Evolutionary conservation across 2,888 invertebrate genomes (phyloP), one percentile per base, ranked within the genome.

Genomic region (Brassicogethes aeneus): DNA sequence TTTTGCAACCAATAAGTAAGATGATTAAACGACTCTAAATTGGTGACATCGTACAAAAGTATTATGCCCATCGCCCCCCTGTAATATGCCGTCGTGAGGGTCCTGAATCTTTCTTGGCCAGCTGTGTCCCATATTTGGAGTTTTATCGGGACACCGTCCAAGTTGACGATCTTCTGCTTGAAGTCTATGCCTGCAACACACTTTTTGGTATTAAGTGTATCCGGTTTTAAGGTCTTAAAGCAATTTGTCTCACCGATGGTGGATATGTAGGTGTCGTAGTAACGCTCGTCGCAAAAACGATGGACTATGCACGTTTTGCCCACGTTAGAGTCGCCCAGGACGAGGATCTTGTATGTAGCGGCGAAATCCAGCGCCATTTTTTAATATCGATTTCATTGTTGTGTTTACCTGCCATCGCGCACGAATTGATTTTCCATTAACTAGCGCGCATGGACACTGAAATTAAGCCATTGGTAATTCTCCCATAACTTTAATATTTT

Each of bases 261-360:
- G 36, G 88, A 88, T 71, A 89, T 89, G 70, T 89, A 89, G 53
- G 89, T 87, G 66, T 90, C 89, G 70, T 88, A 89, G 70, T 87
- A 90, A 59, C 86, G 77, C 69, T 90, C 89, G 66, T 89, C 89
- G 66, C 89, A 89, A 62, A 88, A 90, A 69, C 89, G 77, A 67
- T 89, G 89, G 57, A 89, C 88, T 56, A 90, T 85, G 70, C 89
- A 90, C 45, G 89, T 89, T 74, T 90, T 90, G 13, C 89, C 89
- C 47, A 90, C 89, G 72, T 89, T 89, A 39, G 88, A 88, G 72
- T 90, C 89, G 42, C 89, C 89, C 61, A 90, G 72, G 59, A 90
- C 87, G 60, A 89, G 72, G 51, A 89, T 79, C 72, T 90, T 90
- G 68, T 88, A 90, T 51, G 88, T 89, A 52, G 86, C 85, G 60